These are phyloP conservation scores for Cotesia typhae DNA, from an alignment of 1,140 invertebrate genomes.

Conservation along the genomic window DNA sequence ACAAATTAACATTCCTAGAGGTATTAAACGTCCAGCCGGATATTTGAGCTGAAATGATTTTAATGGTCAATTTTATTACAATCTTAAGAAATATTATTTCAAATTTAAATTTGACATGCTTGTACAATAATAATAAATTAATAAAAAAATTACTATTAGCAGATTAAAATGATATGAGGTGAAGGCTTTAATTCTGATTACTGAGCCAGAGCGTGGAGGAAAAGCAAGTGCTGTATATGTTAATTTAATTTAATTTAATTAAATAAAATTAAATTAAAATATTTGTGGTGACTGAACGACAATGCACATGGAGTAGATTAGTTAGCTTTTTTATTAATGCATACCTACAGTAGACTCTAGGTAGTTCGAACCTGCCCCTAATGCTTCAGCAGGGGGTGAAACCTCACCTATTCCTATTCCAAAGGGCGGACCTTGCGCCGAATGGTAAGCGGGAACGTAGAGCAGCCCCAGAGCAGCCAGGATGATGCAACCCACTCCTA, in stretches of 20 bases:
- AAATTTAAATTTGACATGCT: too few species aligned
- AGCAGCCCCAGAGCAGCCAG: conserved; percentile 56
- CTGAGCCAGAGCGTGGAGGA: too few species aligned
- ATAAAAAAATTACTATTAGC: too few species aligned
- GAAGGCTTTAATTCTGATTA: too few species aligned
- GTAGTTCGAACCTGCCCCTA: conserved; percentile 47
- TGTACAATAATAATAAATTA: too few species aligned
- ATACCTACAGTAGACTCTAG: conserved; percentile 56
- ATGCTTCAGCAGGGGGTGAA: conserved; percentile 50
- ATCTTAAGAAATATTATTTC: too few species aligned
- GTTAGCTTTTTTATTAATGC: conserved; percentile 48
- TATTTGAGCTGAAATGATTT: conserved; percentile 66
- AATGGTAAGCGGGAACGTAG: conserved; percentile 63
- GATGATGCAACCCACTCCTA: conserved; percentile 57
- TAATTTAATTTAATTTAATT: too few species aligned
- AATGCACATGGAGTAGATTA: neutral
- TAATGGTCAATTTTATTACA: too few species aligned
- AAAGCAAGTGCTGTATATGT: too few species aligned
- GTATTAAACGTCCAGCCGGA: conserved; percentile 78
- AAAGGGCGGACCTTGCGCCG: conserved; percentile 57
- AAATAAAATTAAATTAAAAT: too few species aligned
- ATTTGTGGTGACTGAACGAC: too few species aligned
- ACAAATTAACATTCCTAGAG: conserved; percentile 74
- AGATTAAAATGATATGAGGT: too few species aligned
- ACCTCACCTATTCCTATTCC: conserved; percentile 62